Evolutionary conservation across 2,113 vertebrate species (phyloP).

Genomic region (Silurus meridionalis): DNA sequence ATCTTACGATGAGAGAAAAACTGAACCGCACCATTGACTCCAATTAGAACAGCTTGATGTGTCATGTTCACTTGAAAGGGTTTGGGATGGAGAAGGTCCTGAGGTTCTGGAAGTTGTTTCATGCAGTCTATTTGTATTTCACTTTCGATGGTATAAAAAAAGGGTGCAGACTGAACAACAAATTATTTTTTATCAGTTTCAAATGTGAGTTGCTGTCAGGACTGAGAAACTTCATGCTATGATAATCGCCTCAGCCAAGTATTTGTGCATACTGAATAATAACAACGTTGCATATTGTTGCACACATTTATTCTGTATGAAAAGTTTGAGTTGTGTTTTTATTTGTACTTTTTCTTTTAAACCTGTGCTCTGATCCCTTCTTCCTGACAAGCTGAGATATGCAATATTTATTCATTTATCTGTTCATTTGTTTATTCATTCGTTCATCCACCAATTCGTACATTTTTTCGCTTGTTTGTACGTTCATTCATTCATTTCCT

Average conservation of each 20-base stretch:
- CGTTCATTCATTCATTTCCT: too few species aligned
- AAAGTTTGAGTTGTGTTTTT: background rate
- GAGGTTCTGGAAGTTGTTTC: background rate
- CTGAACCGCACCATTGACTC: slow-evolving; percentile 44
- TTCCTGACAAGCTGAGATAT: too few species aligned
- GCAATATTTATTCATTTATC: too few species aligned
- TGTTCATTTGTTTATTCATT: too few species aligned
- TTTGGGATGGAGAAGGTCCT: background rate
- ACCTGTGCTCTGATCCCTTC: too few species aligned
- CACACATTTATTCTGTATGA: background rate
- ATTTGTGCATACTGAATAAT: too few species aligned
- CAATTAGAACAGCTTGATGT: slow-evolving; percentile 44
- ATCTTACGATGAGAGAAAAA: background rate
- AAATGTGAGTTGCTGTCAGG: background rate
- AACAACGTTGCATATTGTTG: background rate
- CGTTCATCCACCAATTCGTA: too few species aligned
- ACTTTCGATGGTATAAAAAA: background rate
- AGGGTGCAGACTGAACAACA: background rate
- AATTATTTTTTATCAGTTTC: background rate
- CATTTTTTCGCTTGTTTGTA: too few species aligned
- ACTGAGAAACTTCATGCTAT: background rate
- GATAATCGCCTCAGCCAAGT: background rate
- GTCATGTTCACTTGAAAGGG: slow-evolving; percentile 1
- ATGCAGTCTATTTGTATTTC: background rate
- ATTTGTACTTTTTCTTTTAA: too few species aligned